Base-by-base conservation (phyloP, 2,888 invertebrate species). In the Hemistola chrysoprasaria region DNA sequence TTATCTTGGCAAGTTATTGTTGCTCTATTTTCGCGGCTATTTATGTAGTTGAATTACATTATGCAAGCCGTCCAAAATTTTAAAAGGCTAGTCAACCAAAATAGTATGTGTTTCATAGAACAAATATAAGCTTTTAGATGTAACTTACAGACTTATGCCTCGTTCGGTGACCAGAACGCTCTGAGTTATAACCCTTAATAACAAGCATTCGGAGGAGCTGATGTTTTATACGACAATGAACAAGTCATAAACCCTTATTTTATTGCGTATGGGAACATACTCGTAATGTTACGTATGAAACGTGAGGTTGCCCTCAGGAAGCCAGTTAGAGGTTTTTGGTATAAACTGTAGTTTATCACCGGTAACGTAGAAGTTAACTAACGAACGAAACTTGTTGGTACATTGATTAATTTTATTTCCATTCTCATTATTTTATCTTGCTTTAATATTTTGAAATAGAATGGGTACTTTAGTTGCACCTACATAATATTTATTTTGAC, bases 211-310 rank as follows among this genome's bases (percentile, higher is more conserved):
- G 28, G 32, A 31, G 26, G 38, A 23, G 33, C 46, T 38, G 37
- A 32, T 42, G 37, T 40, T 51, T 45, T 42, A 47, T 47, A 47
- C 40, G 44, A 42, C 42, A 46, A 41, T 46, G 39, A 41, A 47
- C 48, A 49, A 42, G 49, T 49, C 41, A 39, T 43, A 52, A 45
- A 43, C 43, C 42, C 38, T 41, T 41, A 44, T 38, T 48, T 46
- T 50, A 40, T 50, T 48, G 40, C 39, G 29, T 47, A 36, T 40
- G 47, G 35, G 28, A 31, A 30, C 40, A 35, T 46, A 43, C 45
- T 53, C 39, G 43, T 44, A 46, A 48, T 44, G 36, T 45, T 26
- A 37, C 36, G 32, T 35, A 37, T 40, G 39, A 36, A 45, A 40
- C 40, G 36, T 40, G 38, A 34, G 38, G 22, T 26, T 10, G 33